Base-by-base conservation (phyloP, 1,140 invertebrate species). In the Bathynomus jamesi region DNA sequence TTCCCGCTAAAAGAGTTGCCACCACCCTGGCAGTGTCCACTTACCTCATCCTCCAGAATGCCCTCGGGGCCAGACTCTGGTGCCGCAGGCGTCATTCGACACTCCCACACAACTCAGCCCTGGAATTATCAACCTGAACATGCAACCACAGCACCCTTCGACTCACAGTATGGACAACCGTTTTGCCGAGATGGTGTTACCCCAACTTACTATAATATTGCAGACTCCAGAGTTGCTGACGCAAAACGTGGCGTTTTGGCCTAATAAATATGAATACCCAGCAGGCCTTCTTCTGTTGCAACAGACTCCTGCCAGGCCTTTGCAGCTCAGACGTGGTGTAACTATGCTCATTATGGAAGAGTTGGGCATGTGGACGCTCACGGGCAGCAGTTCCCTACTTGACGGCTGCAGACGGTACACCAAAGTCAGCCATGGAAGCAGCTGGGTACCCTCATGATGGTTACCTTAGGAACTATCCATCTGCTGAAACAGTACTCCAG, bases 171-270 rank as follows among this genome's bases (percentile, higher is more conserved):
- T 76, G 78, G 78, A 67, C 87, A 17, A 80, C 83, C 46, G 31
- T 83, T 89, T 81, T 90, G 91, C n/a, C 69, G 79, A 29, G 79
- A 80, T 79, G 84, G 87, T 65, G 74, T 75, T 30, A 78, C 73
- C 27, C 89, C 89, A 27, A 90, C 89, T 17, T 91, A 92, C 80
- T 91, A 91, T 83, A 91, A 91, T 79, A 85, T 91, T 78, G 74
- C 79, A 46, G 79, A 79, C 68, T 72, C 76, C 28, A 77, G 78
- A 69, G 66, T 76, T 67, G 69, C 77, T 53, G 78, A 78, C 76
- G 78, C 25, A 78, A 79, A 67, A 86, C 83, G 11, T 89, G n/a
- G 87, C 87, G 53, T 90, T 90, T 79, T 91, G 90, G 88, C 90
- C 89, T 28, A 81, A 79, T 73, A 82, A 81, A 66, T 82, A 82